Conservation (phyloP, 2,113 vertebrate species). For the Henicopernis longicauda region DNA sequence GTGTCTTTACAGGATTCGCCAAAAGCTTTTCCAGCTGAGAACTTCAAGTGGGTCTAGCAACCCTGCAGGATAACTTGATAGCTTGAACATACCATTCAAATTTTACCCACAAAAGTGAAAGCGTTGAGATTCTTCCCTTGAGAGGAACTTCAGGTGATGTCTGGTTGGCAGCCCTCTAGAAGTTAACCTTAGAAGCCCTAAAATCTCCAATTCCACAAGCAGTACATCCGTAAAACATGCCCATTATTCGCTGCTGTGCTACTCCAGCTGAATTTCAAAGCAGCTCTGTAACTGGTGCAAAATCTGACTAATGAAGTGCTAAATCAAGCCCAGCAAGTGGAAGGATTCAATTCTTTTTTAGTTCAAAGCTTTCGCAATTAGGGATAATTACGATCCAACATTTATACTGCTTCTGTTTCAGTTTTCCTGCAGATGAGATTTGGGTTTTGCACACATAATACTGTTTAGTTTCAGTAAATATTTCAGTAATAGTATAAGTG, state of each 20-base stretch:
- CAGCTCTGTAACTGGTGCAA: conserved; percentile 28
- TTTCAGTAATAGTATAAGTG: conserved; percentile 19
- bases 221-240: background rate
- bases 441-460: conserved; percentile 10
- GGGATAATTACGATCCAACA: background rate
- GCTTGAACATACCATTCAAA: background rate
- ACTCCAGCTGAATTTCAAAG: conserved; percentile 37
- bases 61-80: background rate
- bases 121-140: background rate
- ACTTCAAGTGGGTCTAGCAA: background rate
- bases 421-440: conserved; percentile 30
- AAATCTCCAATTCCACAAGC: background rate
- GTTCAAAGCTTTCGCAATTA: conserved; percentile 40
- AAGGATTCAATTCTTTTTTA: conserved; percentile 29
- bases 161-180: background rate
- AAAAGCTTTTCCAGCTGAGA: background rate
- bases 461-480: conserved; percentile 15
- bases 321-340: conserved; percentile 45
- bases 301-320: conserved; percentile 41
- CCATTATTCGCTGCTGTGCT: conserved; percentile 13
- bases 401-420: conserved; percentile 20
- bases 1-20: background rate
- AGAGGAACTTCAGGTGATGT: background rate
- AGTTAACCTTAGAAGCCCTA: background rate
- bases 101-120: background rate